Evolutionary conservation across 2,113 vertebrate species (phyloP), one percentile per base, ranked within the genome.

Genomic region (Ovis canadensis): DNA sequence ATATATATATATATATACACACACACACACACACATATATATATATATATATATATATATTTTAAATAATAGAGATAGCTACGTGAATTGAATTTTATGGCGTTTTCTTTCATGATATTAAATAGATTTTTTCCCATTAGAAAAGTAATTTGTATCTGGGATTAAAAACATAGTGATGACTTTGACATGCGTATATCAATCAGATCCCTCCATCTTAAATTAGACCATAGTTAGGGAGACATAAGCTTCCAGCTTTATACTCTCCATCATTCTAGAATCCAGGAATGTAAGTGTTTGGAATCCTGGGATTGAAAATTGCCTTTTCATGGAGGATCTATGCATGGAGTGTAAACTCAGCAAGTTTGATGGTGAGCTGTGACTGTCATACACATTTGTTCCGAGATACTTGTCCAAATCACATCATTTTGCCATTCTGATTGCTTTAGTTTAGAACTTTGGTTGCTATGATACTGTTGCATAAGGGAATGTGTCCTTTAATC

Each of bases 401-500:
- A 45, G 77, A 84, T 4, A 85, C 85, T 96, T 98, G 23, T 77
- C 29, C 80, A 48, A 33, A 17, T 97, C 96, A 57, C 86, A 74
- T 97, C 52, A 95, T 92, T 92, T 97, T 97, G 50, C 48, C 95
- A 96, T 95, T 84, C 9, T 31, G n/a, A 88, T 64, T 64, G 57
- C 52, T 95, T 90, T 91, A 97, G 78, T 97, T 96, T 74, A 94
- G 4, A 93, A 62, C 8, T 97, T 93, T 29, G 6, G 50, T 77
- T 98, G 40, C 81, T 87, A 55, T 45, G 84, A 64, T 92, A 97
- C 83, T 93, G 21, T 94, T 94, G 45, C 33, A 92, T 92, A 97
- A n/a, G 52, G 33, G 5, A 36, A 54, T 96, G 36, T 74, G 96
- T 97, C 78, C 98, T 98, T 97, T 97, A 71, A 92, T 54, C 85